Evolutionary conservation across 2,888 invertebrate species (phyloP).

Genomic region (Ochlodes sylvanus): DNA sequence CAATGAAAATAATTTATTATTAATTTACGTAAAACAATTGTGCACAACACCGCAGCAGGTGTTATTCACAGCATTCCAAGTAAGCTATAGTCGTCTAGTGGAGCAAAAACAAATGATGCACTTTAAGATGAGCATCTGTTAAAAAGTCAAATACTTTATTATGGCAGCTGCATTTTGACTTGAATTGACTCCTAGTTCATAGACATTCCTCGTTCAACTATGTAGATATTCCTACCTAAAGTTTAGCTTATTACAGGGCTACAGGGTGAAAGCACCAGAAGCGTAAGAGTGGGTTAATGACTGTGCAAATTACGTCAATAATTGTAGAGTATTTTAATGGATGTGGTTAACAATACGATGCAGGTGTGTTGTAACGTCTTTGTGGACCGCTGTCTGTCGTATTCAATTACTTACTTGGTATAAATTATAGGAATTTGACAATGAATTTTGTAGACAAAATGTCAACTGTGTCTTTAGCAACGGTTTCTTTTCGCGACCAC

Average conservation of each 20-base stretch:
- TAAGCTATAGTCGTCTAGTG: not conserved
- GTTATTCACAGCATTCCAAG: not conserved
- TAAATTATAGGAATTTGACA: not conserved
- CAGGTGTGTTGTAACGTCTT: not conserved
- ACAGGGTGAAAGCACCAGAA: not conserved
- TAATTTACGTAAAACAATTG: too few species aligned
- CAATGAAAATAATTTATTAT: too few species aligned
- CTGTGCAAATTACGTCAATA: not conserved
- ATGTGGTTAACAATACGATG: not conserved
- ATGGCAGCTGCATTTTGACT: too few species aligned
- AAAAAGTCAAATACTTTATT: slow-evolving; percentile 1
- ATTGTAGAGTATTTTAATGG: not conserved
- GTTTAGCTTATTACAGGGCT: not conserved
- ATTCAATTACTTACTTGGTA: not conserved
- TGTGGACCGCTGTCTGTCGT: not conserved
- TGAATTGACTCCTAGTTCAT: not conserved
- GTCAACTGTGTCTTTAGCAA: too few species aligned
- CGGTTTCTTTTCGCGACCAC: too few species aligned
- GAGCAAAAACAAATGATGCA: too few species aligned
- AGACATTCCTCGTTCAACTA: not conserved
- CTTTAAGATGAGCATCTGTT: not conserved
- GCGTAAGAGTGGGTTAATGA: not conserved
- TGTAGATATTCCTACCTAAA: not conserved
- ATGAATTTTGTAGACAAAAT: too few species aligned
- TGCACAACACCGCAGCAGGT: too few species aligned